Base-by-base conservation (phyloP, 2,113 vertebrate species). In the Thymallus thymallus region DNA sequence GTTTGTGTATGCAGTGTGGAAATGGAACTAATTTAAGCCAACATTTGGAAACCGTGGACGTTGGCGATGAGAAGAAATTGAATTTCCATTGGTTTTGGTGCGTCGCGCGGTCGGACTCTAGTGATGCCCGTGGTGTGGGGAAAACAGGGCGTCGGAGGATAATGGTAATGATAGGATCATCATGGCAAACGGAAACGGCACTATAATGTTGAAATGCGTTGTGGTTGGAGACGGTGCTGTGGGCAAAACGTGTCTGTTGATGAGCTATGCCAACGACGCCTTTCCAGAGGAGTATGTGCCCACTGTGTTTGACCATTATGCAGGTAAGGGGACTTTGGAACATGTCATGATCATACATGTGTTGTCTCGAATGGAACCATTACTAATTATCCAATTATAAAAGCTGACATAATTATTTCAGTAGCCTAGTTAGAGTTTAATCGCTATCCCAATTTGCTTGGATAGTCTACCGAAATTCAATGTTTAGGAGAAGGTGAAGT, bases 231-330 rank as follows among this genome's bases (percentile, higher is more conserved):
- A 98, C 92, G 96, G 96, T 73, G 96, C 97, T 74, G 97, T 98
- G 90, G 97, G 97, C 65, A 98, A 98, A 92, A 98, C 97, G 86
- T 98, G 97, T 91, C 94, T 98, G 48, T 92, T 98, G 77, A 98
- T 98, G 96, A 99, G 96, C 94, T 98, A 98, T 84, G 96, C 96
- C 93, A 98, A 98, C 85, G 96, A 99, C 94, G 96, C 96, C 85
- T 99, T 99, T 91, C 97, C 96, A 0, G 96, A 99, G 93, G 96
- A 98, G 90, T 99, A 99, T 80, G 97, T 98, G 65, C 97, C 97
- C 88, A 99, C 97, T 22, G 96, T 98, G 65, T 99, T 99, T 89
- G 96, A 98, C 91, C 97, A 99, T 92, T 98, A 98, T 90, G 97
- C 96, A 93, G 97, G 97, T 98, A 92, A 89, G 93, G 24, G 16